A percentile compares a stretch with the other conserved stretches of the same genome.
Evolutionary conservation across 2,888 invertebrate species (phyloP).

Genomic region (Leucania comma): DNA sequence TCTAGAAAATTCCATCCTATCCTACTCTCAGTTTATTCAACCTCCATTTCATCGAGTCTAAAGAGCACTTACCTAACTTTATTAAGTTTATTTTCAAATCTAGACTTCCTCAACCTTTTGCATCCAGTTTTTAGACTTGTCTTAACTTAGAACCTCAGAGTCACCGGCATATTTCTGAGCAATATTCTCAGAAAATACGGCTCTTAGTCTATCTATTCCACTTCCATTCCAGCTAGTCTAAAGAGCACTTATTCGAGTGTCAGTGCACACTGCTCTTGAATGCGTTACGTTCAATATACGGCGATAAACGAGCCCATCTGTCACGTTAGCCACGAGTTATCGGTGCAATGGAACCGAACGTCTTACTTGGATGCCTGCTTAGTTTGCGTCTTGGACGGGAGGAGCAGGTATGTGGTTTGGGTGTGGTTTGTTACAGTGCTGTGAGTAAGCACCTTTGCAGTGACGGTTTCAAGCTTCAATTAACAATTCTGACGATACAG

Average conservation of each 20-base stretch:
- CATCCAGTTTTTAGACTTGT: not conserved
- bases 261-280: constrained; percentile 47
- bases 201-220: not conserved
- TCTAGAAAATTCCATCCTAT: too few species aligned
- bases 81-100: too few species aligned
- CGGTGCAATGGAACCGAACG: constrained; percentile 38
- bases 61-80: too few species aligned
- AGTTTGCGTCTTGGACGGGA: not conserved
- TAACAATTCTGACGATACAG: not conserved
- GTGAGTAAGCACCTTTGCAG: not conserved
- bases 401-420: not conserved
- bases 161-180: too few species aligned
- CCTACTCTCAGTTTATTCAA: too few species aligned
- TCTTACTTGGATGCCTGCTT: constrained; percentile 31
- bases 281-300: constrained; percentile 54
- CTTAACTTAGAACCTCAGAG: too few species aligned
- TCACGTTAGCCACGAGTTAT: constrained; percentile 53
- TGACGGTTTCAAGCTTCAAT: not conserved
- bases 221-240: constrained; percentile 13
- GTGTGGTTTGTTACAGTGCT: not conserved
- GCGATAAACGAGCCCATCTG: constrained; percentile 51
- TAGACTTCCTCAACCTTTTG: not conserved
- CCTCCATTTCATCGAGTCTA: too few species aligned
- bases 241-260: constrained; percentile 48
- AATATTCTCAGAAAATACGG: not conserved